Evolutionary conservation across 1,140 invertebrate genomes (phyloP).

Genomic region (Papilio glaucus): DNA sequence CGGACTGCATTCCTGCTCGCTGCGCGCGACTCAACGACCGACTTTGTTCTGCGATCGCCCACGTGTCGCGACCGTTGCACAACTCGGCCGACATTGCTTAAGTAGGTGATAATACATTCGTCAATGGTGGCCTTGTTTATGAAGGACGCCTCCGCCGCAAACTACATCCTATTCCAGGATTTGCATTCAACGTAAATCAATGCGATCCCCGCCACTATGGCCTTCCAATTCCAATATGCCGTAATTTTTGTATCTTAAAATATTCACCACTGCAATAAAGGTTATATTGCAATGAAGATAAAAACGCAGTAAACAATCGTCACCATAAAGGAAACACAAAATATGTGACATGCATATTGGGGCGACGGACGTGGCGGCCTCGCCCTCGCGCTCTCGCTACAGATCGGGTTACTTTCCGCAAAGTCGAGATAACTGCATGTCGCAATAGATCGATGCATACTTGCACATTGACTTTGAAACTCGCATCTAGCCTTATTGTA

Average conservation of each 20-base stretch:
- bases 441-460: slow-evolving; percentile 57
- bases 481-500: slow-evolving; percentile 64
- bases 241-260: slow-evolving; percentile 34
- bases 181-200: slow-evolving; percentile 40
- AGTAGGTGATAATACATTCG: slow-evolving; percentile 67
- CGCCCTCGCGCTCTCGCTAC: slow-evolving; percentile 67
- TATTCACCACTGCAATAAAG: slow-evolving; percentile 33
- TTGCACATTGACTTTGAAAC: slow-evolving; percentile 66
- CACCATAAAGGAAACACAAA: slow-evolving; percentile 13
- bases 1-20: slow-evolving; percentile 71
- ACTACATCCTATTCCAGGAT: slow-evolving; percentile 43
- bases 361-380: slow-evolving; percentile 58
- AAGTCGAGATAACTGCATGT: slow-evolving; percentile 73
- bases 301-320: slow-evolving; percentile 30
- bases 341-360: background rate
- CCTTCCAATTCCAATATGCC: slow-evolving; percentile 3
- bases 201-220: slow-evolving; percentile 27
- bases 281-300: slow-evolving; percentile 34
- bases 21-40: slow-evolving; percentile 48
- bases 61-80: slow-evolving; percentile 70
- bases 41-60: slow-evolving; percentile 72
- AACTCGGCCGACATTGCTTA: slow-evolving; percentile 49
- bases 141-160: slow-evolving; percentile 53
- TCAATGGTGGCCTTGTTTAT: slow-evolving; percentile 57
- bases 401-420: slow-evolving; percentile 80